Evolutionary conservation across 2,888 invertebrate species (phyloP).

Genomic region (Cecidostiba fungosa): DNA sequence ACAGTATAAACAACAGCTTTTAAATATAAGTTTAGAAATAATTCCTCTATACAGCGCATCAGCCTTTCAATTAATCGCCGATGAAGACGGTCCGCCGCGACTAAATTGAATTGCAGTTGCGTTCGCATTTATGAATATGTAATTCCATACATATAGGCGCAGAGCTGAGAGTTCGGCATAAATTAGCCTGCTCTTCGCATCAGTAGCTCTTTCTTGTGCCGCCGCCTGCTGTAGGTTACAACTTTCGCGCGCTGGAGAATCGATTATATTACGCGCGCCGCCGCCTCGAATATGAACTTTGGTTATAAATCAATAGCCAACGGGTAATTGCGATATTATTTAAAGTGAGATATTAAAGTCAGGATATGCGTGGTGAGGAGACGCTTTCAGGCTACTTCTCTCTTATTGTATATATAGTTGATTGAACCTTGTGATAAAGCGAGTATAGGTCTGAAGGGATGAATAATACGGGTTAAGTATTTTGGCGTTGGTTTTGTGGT

Average conservation of each 20-base stretch:
- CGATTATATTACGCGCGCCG: constrained; percentile 34
- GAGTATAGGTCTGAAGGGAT: neutral
- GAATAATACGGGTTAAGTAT: constrained; percentile 16
- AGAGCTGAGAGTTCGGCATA: constrained; percentile 45
- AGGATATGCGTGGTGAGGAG: neutral
- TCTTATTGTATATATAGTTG: neutral
- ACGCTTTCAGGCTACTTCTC: neutral
- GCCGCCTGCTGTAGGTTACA: constrained; percentile 21
- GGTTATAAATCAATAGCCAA: constrained; percentile 39
- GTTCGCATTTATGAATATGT: constrained; percentile 64
- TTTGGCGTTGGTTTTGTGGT: neutral
- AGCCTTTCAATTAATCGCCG: constrained; percentile 59
- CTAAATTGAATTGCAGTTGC: constrained; percentile 62
- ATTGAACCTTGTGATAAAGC: constrained; percentile 26
- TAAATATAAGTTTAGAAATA: constrained; percentile 45
- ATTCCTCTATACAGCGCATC: constrained; percentile 17
- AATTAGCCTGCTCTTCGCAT: constrained; percentile 42
- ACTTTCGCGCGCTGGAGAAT: constrained; percentile 47
- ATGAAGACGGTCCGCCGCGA: constrained; percentile 23
- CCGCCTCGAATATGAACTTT: constrained; percentile 36
- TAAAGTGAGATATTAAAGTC: constrained; percentile 13
- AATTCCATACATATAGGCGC: constrained; percentile 43
- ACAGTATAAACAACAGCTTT: neutral
- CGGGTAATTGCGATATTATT: constrained; percentile 53
- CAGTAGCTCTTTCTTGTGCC: constrained; percentile 10